A percentile compares a stretch with the other conserved stretches of the same genome.
Conservation (phyloP, 2,888 invertebrate genomes). For the Amorpha juglandis region DNA sequence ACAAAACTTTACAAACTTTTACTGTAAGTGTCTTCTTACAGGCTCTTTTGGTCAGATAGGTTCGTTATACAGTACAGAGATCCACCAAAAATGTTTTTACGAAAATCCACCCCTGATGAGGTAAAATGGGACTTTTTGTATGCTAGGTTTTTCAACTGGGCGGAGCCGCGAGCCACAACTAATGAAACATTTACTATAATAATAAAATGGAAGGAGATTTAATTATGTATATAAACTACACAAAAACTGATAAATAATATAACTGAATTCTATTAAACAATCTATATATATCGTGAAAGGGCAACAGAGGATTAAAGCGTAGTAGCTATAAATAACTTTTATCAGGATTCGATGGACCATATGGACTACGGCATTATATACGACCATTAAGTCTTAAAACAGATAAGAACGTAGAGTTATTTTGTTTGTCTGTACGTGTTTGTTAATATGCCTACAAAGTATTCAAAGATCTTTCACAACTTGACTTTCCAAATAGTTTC, state of each 20-base stretch:
- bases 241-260: no score
- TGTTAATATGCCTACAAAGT: not conserved
- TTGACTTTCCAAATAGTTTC: not conserved
- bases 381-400: conserved; percentile 13
- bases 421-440: conserved; percentile 35
- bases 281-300: not conserved
- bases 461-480: not conserved
- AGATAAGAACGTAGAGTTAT: conserved; percentile 8
- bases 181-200: no score
- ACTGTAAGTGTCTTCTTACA: conserved; percentile 14
- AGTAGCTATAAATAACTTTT: conserved; percentile 72
- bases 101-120: no score
- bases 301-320: conserved; percentile 36
- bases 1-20: conserved; percentile 53
- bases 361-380: conserved; percentile 52
- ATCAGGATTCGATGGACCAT: conserved; percentile 63
- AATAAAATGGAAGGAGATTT: no score
- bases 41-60: not conserved
- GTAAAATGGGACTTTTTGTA: no score
- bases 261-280: no score
- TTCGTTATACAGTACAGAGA: not conserved
- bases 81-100: not conserved
- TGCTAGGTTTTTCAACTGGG: no score
- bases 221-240: not conserved
- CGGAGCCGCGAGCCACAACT: no score